Evolutionary conservation across 92 coral and sea anemone species (phyloP), one percentile per base, ranked within the genome.

Genomic region (Pocillopora grandis): DNA sequence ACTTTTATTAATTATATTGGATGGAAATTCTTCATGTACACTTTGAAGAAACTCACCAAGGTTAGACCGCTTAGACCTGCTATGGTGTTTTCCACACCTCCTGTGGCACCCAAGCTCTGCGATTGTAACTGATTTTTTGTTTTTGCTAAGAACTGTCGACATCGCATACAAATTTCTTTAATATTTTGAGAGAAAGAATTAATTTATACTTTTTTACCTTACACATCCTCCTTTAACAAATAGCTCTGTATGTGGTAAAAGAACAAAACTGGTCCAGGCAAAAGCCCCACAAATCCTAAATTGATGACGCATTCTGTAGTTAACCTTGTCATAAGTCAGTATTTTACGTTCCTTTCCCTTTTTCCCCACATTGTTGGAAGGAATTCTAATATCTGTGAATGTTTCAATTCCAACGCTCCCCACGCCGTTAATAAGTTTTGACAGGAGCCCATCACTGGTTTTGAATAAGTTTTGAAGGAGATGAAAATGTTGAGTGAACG

Each of bases 31-130:
- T 67, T 70, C 58, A 37, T 71, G 12, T 71, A 31, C 36, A 23
- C 79, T 57, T 27, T 27, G 27, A 75, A 57, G 2, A 33, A 71
- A 81, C 86, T 81, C 78, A 81, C 86, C 85, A 81, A 71, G 78
- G 78, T 35, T 81, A 81, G 78, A 71, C 58, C 68, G 72, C 78
- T 71, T 81, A 81, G 69, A 23, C 78, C 58, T 71, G 70, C 65
- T 71, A 59, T 65, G 78, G 60, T 71, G 78, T 71, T 58, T 27
- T 27, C 27, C 27, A 27, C 27, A 27, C 27, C 27, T 27, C 27
- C 27, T 27, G 27, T 27, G 27, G 85, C 85, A 23, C 70, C 78
- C 76, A 80, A 12, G 52, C 70, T 77, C 52, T 68, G 85, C 12
- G 76, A 80, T 64, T 63, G 60, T 77, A 77, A 57, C 42, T 81